These are phyloP conservation scores for Indicator maculatus DNA, from an alignment of 2,113 vertebrate species.

Conservation along the genomic window DNA sequence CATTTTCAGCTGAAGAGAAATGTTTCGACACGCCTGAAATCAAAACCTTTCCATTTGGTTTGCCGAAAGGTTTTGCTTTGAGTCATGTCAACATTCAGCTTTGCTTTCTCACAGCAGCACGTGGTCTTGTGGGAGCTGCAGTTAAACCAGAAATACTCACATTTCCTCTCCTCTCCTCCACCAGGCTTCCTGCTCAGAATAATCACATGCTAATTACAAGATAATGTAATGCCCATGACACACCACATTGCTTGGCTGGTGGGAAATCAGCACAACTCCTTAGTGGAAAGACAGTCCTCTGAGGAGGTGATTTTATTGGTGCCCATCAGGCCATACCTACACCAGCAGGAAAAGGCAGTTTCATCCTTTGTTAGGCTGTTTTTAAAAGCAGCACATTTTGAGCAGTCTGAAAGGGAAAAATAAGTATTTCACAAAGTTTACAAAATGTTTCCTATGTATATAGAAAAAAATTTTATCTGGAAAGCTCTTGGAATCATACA, in stretches of 20 bases:
- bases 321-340: not conserved
- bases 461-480: not conserved
- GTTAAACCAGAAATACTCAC: not conserved
- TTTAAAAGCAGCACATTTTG: not conserved
- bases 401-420: not conserved
- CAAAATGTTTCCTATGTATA: not conserved
- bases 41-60: constrained; percentile 50
- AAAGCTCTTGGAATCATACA: not conserved
- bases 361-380: not conserved
- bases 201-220: constrained; percentile 23
- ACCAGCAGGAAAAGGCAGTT: not conserved
- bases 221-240: not conserved
- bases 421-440: not conserved
- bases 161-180: not conserved
- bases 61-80: constrained; percentile 45
- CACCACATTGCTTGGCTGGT: not conserved
- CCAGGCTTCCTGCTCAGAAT: not conserved
- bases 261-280: not conserved
- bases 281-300: not conserved
- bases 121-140: constrained; percentile 29
- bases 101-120: constrained; percentile 19
- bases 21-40: constrained; percentile 41
- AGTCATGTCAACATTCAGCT: constrained; percentile 31
- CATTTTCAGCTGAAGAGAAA: constrained; percentile 64
- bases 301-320: not conserved